Percentiles rank a stretch among this genome's conserved stretches.
Evolutionary conservation across 1,140 invertebrate species (phyloP).

Genomic region (Drosophila santomea): DNA sequence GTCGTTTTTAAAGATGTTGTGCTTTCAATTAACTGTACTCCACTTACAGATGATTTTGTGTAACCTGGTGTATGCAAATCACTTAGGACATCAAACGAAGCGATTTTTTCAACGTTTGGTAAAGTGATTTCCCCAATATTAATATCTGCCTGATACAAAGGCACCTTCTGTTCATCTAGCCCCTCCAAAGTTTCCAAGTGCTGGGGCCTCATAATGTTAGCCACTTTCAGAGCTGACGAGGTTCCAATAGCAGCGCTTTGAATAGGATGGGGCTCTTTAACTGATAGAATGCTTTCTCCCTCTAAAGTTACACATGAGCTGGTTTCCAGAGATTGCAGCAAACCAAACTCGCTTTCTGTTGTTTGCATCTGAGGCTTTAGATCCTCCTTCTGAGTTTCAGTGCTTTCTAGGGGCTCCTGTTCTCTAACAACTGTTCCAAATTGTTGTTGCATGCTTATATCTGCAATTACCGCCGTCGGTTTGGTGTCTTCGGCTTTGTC

Average conservation of each 20-base stretch:
- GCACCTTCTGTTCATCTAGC: conserved; percentile 6
- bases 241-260: conserved; percentile 38
- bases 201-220: conserved; percentile 40
- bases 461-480: conserved; percentile 41
- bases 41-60: conserved; percentile 11
- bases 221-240: conserved; percentile 44
- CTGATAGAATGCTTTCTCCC: conserved; percentile 35
- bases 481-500: conserved; percentile 21
- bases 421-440: conserved; percentile 42
- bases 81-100: conserved; percentile 31
- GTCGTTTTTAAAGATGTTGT: conserved; percentile 41
- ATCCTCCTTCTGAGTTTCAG: conserved; percentile 18
- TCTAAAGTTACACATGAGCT: conserved; percentile 47
- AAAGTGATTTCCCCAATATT: conserved; percentile 45
- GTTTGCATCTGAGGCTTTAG: conserved; percentile 24
- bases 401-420: conserved; percentile 49
- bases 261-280: conserved; percentile 1
- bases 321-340: conserved; percentile 53
- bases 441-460: conserved; percentile 41
- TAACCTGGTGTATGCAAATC: conserved; percentile 23
- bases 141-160: conserved; percentile 38
- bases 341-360: conserved; percentile 25
- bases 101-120: conserved; percentile 36
- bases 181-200: conserved; percentile 49
- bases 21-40: conserved; percentile 39